These are phyloP conservation scores for Anhinga anhinga DNA, from an alignment of 2,113 vertebrate genomes.

Conservation along the genomic window DNA sequence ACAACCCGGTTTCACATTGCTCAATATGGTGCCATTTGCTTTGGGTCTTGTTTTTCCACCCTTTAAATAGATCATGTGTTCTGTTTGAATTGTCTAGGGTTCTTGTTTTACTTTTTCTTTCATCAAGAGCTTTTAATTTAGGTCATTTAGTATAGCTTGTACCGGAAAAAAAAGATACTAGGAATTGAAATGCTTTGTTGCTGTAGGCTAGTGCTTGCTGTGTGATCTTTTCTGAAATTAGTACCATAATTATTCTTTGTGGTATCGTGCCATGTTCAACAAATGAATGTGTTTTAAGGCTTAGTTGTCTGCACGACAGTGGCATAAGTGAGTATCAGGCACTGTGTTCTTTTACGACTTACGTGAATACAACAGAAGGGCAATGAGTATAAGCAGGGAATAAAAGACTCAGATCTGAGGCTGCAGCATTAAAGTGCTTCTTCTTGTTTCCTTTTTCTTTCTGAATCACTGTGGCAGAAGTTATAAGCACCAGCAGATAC, in stretches of 20 bases:
- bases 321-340: background rate
- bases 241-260: background rate
- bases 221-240: slow-evolving; percentile 23
- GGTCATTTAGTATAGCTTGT: background rate
- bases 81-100: background rate
- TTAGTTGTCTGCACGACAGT: background rate
- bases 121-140: slow-evolving; percentile 9
- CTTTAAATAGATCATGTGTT: background rate
- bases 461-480: background rate
- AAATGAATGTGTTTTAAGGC: background rate
- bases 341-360: background rate
- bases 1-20: background rate
- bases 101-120: background rate
- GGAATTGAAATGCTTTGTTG: background rate
- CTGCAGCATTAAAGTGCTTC: background rate
- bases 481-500: background rate
- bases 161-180: background rate
- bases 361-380: background rate
- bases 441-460: background rate
- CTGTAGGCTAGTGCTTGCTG: background rate
- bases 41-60: background rate
- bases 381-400: background rate
- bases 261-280: background rate
- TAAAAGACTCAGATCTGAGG: background rate
- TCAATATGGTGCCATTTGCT: background rate